These are phyloP conservation scores for Heliconius eleuchia DNA, from an alignment of 1,140 invertebrate species.

Conservation along the genomic window DNA sequence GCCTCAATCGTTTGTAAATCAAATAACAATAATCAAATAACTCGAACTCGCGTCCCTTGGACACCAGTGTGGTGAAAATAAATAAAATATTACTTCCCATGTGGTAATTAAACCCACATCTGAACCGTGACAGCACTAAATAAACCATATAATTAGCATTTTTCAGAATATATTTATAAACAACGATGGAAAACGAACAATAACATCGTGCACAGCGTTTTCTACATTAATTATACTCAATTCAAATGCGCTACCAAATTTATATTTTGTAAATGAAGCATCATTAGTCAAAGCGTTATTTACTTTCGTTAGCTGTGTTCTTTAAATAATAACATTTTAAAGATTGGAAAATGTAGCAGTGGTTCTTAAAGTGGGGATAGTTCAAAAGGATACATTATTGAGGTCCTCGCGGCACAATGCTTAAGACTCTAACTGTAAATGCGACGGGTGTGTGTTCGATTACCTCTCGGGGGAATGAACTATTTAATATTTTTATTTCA, in stretches of 20 bases:
- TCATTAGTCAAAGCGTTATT: slow-evolving; percentile 35
- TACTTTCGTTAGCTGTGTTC: slow-evolving; percentile 26
- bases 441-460: neutral
- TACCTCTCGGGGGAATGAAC: neutral
- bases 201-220: slow-evolving; percentile 2
- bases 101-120: no score
- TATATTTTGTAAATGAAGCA: slow-evolving; percentile 33
- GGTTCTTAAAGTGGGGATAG: neutral
- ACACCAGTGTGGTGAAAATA: no score
- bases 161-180: neutral
- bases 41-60: no score
- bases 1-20: no score
- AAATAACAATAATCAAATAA: no score
- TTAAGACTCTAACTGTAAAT: neutral
- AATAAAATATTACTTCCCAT: no score
- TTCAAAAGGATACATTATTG: neutral
- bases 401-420: no score
- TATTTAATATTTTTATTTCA: no score
- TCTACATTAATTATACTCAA: slow-evolving; percentile 29
- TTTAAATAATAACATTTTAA: slow-evolving; percentile 1
- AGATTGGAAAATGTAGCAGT: slow-evolving; percentile 8
- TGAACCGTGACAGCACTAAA: no score
- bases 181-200: neutral
- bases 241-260: slow-evolving; percentile 28
- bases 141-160: neutral